Percentiles rank a stretch among this genome's conserved stretches.
Evolutionary conservation across 1,140 invertebrate species (phyloP).

Genomic region (Drosophila eugracilis): DNA sequence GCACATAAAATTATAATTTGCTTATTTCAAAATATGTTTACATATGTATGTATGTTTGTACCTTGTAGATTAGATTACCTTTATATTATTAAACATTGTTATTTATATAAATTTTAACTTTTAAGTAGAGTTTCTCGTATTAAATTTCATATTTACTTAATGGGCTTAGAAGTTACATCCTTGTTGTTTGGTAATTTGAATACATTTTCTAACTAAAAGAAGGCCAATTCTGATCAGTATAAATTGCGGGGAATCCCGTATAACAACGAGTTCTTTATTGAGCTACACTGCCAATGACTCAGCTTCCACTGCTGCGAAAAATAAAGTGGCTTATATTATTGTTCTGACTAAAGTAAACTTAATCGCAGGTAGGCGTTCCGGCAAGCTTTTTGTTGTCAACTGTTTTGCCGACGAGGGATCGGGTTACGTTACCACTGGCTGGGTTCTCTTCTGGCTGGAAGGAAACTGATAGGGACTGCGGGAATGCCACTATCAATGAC

Average conservation of each 20-base stretch:
- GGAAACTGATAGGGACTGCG: constrained; percentile 17
- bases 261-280: not conserved
- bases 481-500: constrained; percentile 50
- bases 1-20: no score
- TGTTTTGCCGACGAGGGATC: constrained; percentile 1
- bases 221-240: not conserved
- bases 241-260: not conserved
- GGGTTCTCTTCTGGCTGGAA: not conserved
- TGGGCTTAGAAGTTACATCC: no score
- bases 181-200: not conserved
- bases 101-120: not conserved
- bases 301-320: not conserved
- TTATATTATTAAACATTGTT: not conserved
- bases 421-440: not conserved
- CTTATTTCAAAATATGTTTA: not conserved
- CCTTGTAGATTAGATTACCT: not conserved
- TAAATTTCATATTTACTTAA: no score
- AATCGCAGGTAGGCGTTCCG: constrained; percentile 16
- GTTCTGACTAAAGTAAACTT: not conserved
- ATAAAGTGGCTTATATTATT: not conserved
- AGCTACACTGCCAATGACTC: not conserved
- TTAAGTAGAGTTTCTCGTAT: not conserved
- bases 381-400: constrained; percentile 28
- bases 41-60: not conserved
- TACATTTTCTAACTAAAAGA: not conserved